Conservation (phyloP, 2,888 invertebrate species). For the Agonopterix alstromeriana region DNA sequence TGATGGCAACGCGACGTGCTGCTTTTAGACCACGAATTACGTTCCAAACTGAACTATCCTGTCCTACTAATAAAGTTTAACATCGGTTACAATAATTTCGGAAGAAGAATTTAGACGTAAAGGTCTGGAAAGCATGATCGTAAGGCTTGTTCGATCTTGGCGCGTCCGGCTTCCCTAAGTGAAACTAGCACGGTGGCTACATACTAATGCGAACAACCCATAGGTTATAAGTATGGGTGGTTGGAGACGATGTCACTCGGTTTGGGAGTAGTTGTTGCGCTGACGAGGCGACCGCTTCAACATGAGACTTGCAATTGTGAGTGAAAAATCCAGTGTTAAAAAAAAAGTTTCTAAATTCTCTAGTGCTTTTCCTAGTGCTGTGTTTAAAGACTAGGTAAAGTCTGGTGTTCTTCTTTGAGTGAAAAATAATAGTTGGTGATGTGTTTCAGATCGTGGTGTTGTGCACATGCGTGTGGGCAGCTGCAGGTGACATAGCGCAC, state of each 20-base stretch:
- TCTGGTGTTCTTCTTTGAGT: constrained; percentile 10
- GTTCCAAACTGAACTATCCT: constrained; percentile 21
- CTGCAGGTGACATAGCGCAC: constrained; percentile 45
- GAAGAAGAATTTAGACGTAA: constrained; percentile 12
- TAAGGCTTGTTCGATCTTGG: constrained; percentile 39
- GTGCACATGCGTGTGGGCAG: constrained; percentile 43
- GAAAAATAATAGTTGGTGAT: constrained; percentile 30
- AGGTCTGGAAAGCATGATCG: constrained; percentile 49
- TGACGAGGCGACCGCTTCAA: constrained; percentile 47
- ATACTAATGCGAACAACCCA: constrained; percentile 49
- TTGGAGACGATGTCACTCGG: constrained; percentile 35
- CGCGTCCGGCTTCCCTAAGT: constrained; percentile 57
- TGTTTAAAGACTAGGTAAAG: constrained; percentile 4
- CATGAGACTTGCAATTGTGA: constrained; percentile 56
- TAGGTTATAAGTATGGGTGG: constrained; percentile 71
- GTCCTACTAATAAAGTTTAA: constrained; percentile 9
- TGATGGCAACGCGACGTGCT: constrained; percentile 58
- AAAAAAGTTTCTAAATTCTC: no score
- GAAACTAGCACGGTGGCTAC: constrained; percentile 56
- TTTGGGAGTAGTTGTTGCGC: constrained; percentile 44
- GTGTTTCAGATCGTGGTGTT: constrained; percentile 64
- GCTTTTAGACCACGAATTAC: constrained; percentile 13
- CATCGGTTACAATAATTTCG: constrained; percentile 20
- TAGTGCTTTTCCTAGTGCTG: not conserved
- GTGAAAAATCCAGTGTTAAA: constrained; percentile 21